Evolutionary conservation across 2,797 vertebrate species (phyloP).

Genomic region (Ptychobarbus kaznakovi): DNA sequence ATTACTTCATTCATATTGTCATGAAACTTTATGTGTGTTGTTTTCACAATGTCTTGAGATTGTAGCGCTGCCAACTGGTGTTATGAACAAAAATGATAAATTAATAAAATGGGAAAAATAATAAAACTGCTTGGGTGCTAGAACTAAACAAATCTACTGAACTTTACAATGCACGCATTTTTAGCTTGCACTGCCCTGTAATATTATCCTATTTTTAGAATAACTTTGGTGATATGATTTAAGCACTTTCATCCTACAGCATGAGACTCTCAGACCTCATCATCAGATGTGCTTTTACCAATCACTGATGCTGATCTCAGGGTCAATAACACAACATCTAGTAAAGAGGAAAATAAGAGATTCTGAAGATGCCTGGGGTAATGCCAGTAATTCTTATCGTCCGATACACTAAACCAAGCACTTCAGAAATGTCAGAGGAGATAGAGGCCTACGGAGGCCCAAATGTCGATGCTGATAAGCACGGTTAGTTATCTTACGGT

Average conservation of each 20-base stretch:
- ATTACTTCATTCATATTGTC: neutral
- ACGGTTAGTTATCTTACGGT: neutral
- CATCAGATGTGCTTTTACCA: neutral
- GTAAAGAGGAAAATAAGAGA: neutral
- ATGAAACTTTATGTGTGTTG: neutral
- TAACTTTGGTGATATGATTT: neutral
- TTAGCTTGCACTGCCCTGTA: neutral
- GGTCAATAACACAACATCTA: conserved; percentile 2
- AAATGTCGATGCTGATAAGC: conserved; percentile 13
- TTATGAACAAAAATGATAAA: neutral
- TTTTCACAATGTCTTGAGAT: neutral
- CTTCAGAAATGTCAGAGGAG: conserved; percentile 6
- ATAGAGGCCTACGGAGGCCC: neutral
- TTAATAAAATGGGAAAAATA: neutral
- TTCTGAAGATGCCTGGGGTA: conserved; percentile 12
- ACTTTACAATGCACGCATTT: neutral
- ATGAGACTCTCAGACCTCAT: neutral
- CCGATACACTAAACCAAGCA: neutral
- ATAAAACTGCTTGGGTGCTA: neutral
- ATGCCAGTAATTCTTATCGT: conserved; percentile 44
- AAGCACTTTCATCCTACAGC: neutral
- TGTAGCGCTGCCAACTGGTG: neutral
- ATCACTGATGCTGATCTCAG: neutral
- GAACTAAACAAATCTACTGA: neutral
- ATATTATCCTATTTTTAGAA: neutral